Conservation (phyloP, 2,113 vertebrate species). For the Oreamnos americanus region DNA sequence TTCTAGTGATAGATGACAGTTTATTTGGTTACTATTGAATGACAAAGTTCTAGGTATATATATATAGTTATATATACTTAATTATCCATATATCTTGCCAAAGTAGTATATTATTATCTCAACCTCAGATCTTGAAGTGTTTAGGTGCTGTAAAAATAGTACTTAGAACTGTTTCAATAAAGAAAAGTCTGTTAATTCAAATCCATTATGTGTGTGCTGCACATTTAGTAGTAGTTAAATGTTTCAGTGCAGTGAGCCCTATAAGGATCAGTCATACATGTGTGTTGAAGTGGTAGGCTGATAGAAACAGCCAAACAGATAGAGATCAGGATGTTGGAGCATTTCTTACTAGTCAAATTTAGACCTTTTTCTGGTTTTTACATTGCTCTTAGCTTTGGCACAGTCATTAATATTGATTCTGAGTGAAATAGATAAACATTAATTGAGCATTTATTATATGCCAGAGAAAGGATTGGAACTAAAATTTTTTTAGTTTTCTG, state of each 20-base stretch:
- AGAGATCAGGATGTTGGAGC: not conserved
- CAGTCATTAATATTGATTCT: not conserved
- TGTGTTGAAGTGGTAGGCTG: not conserved
- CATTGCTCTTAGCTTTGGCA: not conserved
- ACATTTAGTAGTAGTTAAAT: constrained; percentile 13
- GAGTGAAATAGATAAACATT: not conserved
- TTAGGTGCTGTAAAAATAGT: not conserved
- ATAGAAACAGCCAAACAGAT: not conserved
- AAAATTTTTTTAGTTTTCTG: not conserved
- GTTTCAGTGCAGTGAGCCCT: not conserved
- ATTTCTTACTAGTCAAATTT: constrained; percentile 12
- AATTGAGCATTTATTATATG: not conserved
- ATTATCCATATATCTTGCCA: not conserved
- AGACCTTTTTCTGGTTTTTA: constrained; percentile 29
- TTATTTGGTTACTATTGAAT: not conserved
- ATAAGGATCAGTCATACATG: not conserved
- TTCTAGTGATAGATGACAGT: not conserved
- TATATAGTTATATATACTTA: not conserved
- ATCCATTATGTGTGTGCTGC: not conserved
- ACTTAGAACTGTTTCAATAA: not conserved
- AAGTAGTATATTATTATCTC: not conserved
- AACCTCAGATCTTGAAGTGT: not conserved
- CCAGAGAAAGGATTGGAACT: not conserved
- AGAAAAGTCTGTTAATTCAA: not conserved
- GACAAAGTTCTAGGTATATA: not conserved